Evolutionary conservation across 2,113 vertebrate species (phyloP).

Genomic region (Leptobrachium leishanense): DNA sequence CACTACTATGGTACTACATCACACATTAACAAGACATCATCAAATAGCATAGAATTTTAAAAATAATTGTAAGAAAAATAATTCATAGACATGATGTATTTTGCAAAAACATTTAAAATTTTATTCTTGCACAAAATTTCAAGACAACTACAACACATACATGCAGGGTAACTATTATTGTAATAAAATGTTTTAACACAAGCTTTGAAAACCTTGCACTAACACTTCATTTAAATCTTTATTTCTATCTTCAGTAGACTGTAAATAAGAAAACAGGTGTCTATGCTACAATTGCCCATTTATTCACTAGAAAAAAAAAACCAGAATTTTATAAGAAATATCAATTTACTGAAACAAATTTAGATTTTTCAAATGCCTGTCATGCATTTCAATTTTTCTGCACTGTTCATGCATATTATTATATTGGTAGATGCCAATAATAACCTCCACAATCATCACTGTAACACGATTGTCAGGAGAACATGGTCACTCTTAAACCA

Average conservation of each 20-base stretch:
- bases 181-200: background rate
- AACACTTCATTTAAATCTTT: background rate
- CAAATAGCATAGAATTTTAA: too few relatives aligned
- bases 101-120: slow-evolving; percentile 32
- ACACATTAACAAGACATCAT: too few relatives aligned
- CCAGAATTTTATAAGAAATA: background rate
- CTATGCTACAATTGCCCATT: background rate
- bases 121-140: slow-evolving; percentile 33
- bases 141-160: slow-evolving; percentile 22
- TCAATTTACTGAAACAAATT: slow-evolving; percentile 11
- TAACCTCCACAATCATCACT: background rate
- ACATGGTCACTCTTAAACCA: slow-evolving; percentile 44
- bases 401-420: slow-evolving; percentile 13
- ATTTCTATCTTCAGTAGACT: slow-evolving; percentile 3
- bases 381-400: background rate
- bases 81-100: background rate
- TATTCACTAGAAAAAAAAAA: slow-evolving; percentile 4
- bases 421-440: background rate
- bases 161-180: background rate
- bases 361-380: background rate
- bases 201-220: background rate
- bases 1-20: too few relatives aligned
- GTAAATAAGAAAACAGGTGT: background rate
- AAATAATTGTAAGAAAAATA: background rate
- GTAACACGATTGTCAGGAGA: slow-evolving; percentile 45